phyloP scores from a whole-genome alignment of 2,888 invertebrate genomes.

The Phyllotreta cruciferae region DNA sequence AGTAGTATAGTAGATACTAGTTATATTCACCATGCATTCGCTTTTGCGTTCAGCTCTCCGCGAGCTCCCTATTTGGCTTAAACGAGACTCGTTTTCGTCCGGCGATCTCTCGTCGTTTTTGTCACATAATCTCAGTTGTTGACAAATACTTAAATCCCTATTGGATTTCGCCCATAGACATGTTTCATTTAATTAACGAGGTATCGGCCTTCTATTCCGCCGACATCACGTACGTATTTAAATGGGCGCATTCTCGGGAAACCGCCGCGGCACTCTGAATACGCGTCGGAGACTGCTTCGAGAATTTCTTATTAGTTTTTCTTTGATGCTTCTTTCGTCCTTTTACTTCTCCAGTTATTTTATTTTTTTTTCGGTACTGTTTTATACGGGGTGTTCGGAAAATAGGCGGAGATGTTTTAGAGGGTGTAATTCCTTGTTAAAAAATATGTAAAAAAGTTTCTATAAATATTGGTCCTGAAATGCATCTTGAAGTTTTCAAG shows the following conservation, averaged over 20 bases:
- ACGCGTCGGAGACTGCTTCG: conserved; percentile 40
- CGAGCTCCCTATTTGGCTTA: too few species aligned
- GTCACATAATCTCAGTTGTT: conserved; percentile 58
- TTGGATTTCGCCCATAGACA: conserved; percentile 56
- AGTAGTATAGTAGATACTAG: too few species aligned
- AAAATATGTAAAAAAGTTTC: too few species aligned
- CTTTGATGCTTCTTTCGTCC: conserved; percentile 8
- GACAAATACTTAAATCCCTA: conserved; percentile 58
- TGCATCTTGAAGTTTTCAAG: too few species aligned
- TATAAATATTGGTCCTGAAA: too few species aligned
- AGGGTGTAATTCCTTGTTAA: too few species aligned
- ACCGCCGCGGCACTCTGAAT: conserved; percentile 40
- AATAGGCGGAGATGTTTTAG: too few species aligned
- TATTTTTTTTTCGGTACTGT: too few species aligned
- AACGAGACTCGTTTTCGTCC: conserved; percentile 50
- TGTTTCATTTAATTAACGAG: conserved; percentile 58
- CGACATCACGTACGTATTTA: conserved; percentile 53
- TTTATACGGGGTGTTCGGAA: too few species aligned
- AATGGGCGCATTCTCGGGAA: conserved; percentile 46
- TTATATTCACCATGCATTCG: too few species aligned
- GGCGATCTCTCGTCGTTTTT: conserved; percentile 53
- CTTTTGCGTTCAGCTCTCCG: too few species aligned
- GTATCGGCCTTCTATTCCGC: conserved; percentile 52
- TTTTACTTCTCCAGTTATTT: background rate
- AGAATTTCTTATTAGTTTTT: conserved; percentile 41